Conservation (phyloP, 2,888 invertebrate genomes). For the Mythimna vitellina region DNA sequence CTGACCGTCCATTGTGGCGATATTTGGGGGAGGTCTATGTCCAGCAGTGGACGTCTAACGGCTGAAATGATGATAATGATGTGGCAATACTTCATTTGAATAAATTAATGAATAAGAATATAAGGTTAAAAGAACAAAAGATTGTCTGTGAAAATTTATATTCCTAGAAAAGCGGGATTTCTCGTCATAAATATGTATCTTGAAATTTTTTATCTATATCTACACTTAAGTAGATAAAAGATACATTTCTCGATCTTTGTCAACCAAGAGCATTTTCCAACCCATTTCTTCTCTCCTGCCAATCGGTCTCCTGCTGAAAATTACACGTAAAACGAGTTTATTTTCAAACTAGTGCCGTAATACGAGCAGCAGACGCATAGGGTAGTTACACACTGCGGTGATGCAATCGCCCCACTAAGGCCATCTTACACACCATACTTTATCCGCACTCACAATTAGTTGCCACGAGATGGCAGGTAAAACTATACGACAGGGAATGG, state of each 20-base stretch:
- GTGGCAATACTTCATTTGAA: no score
- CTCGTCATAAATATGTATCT: no score
- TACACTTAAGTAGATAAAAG: no score
- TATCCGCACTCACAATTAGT: constrained; percentile 91
- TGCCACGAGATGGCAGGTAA: constrained; percentile 89
- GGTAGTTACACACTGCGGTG: constrained; percentile 82
- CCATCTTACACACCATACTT: constrained; percentile 90
- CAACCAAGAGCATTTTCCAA: neutral
- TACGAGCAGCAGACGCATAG: constrained; percentile 76
- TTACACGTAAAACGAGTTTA: constrained; percentile 9
- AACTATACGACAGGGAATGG: constrained; percentile 78
- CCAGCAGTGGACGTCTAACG: no score
- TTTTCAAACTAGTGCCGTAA: constrained; percentile 58
- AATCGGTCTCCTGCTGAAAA: constrained; percentile 10
- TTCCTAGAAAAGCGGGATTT: no score
- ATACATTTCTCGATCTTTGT: neutral
- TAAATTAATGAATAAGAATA: no score
- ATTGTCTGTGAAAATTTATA: no score
- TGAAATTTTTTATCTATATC: no score
- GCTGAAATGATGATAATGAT: no score
- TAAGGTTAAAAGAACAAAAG: no score
- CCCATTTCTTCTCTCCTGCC: neutral
- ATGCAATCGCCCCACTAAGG: constrained; percentile 89
- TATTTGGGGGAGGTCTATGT: no score
- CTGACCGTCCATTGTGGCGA: no score